These are phyloP conservation scores for Daktulosphaira vitifoliae DNA, from an alignment of 1,140 invertebrate genomes.

Conservation along the genomic window DNA sequence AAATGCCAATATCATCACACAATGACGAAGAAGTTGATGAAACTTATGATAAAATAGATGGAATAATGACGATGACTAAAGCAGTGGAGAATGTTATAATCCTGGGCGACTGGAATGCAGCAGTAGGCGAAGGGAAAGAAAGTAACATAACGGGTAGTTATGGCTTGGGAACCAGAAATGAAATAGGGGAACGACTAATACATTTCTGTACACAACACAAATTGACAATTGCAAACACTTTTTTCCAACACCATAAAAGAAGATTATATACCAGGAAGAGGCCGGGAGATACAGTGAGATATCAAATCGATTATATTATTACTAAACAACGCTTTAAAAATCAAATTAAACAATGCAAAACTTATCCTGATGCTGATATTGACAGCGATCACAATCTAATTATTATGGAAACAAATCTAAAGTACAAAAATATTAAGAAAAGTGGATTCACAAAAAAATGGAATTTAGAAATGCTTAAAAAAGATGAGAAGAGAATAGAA, in stretches of 20 bases:
- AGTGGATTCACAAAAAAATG: neutral
- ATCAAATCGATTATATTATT: slow-evolving; percentile 37
- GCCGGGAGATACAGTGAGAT: slow-evolving; percentile 34
- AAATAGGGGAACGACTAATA: slow-evolving; percentile 34
- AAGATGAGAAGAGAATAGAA: neutral
- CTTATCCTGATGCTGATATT: neutral
- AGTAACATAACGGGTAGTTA: slow-evolving; percentile 22
- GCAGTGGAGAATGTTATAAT: neutral
- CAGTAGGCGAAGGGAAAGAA: neutral
- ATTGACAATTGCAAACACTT: slow-evolving; percentile 25
- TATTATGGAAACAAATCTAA: neutral
- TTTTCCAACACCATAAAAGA: slow-evolving; percentile 36
- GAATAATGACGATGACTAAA: neutral
- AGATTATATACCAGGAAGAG: slow-evolving; percentile 37
- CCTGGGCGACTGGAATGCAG: slow-evolving; percentile 2
- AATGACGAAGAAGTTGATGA: slow-evolving; percentile 17
- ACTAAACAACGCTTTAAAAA: slow-evolving; percentile 39
- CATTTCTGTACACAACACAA: slow-evolving; percentile 25
- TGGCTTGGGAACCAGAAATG: slow-evolving; percentile 35
- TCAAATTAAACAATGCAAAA: neutral
- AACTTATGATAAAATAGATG: slow-evolving; percentile 25
- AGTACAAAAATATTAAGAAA: neutral
- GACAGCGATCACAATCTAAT: slow-evolving; percentile 8
- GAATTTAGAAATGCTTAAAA: neutral
- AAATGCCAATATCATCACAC: slow-evolving; percentile 10